These are phyloP conservation scores for Haemorhous mexicanus DNA, from an alignment of 2,113 vertebrate species.

Conservation along the genomic window DNA sequence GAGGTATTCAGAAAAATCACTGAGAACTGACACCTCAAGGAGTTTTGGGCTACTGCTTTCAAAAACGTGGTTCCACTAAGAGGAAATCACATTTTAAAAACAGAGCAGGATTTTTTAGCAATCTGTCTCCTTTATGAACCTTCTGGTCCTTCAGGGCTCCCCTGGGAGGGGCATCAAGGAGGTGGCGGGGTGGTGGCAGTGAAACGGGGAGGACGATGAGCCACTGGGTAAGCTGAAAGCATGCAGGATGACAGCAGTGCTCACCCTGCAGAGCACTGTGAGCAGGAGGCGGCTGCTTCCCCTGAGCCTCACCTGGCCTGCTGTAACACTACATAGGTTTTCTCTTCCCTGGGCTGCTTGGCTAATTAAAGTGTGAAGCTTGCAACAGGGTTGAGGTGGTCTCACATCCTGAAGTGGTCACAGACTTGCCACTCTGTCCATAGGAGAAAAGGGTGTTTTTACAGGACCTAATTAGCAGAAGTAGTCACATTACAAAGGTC, in stretches of 20 bases:
- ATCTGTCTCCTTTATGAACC: not conserved
- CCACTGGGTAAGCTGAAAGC: accelerated
- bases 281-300: not conserved
- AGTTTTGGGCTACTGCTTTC: not conserved
- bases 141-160: not conserved
- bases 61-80: not conserved
- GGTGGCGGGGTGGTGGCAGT: accelerated
- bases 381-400: not conserved
- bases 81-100: not conserved
- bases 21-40: not conserved
- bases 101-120: accelerated
- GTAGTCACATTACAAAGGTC: not conserved
- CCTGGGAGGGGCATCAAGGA: accelerated
- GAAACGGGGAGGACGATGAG: accelerated
- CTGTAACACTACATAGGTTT: not conserved
- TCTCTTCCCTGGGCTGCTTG: not conserved
- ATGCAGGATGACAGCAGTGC: accelerated
- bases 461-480: not conserved
- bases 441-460: not conserved
- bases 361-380: not conserved
- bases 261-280: accelerated
- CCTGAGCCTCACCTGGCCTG: not conserved
- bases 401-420: not conserved
- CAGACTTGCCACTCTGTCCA: accelerated
- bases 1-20: not conserved